Conservation (phyloP, 2,113 vertebrate genomes). For the Candoia aspera region DNA sequence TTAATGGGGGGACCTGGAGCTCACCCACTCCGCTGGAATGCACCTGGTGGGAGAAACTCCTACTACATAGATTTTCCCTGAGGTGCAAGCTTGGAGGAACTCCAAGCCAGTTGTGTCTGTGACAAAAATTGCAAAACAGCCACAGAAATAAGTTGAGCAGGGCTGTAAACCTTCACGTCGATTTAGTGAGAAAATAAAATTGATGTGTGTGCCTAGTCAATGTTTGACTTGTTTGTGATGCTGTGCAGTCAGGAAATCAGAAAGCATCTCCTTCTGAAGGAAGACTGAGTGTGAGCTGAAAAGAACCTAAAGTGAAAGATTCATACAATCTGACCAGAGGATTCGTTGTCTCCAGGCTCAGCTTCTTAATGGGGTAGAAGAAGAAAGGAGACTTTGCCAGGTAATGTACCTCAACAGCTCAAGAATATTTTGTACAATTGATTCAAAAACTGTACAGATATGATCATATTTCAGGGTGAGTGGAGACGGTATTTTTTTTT, state of each 20-base stretch:
- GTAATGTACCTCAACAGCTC: slow-evolving; percentile 56
- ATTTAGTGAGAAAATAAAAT: slow-evolving; percentile 75
- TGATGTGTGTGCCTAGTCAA: slow-evolving; percentile 60
- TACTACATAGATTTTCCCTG: slow-evolving; percentile 34
- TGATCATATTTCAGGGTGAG: slow-evolving; percentile 65
- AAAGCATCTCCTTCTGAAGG: slow-evolving; percentile 67
- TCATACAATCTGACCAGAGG: background rate
- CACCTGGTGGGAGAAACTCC: slow-evolving; percentile 6
- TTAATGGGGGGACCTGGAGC: too few species aligned
- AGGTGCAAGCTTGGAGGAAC: slow-evolving; percentile 55
- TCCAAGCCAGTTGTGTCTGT: slow-evolving; percentile 37
- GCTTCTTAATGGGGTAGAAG: slow-evolving; percentile 2
- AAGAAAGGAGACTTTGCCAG: slow-evolving; percentile 39
- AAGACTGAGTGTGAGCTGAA: slow-evolving; percentile 61
- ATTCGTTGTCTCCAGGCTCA: slow-evolving; percentile 63
- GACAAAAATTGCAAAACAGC: slow-evolving; percentile 74
- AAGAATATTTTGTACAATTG: slow-evolving; percentile 43
- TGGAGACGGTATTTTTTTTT: slow-evolving; percentile 53
- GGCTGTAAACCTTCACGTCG: slow-evolving; percentile 72
- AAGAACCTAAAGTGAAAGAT: slow-evolving; percentile 59
- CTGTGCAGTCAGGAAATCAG: slow-evolving; percentile 56
- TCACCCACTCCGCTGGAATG: too few species aligned
- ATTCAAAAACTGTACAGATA: slow-evolving; percentile 59
- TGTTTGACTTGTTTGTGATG: slow-evolving; percentile 69
- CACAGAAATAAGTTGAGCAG: slow-evolving; percentile 67